Percentiles rank a stretch among this genome's conserved stretches.
Evolutionary conservation across 2,888 invertebrate genomes (phyloP).

Genomic region (Ectemnius continuus): DNA sequence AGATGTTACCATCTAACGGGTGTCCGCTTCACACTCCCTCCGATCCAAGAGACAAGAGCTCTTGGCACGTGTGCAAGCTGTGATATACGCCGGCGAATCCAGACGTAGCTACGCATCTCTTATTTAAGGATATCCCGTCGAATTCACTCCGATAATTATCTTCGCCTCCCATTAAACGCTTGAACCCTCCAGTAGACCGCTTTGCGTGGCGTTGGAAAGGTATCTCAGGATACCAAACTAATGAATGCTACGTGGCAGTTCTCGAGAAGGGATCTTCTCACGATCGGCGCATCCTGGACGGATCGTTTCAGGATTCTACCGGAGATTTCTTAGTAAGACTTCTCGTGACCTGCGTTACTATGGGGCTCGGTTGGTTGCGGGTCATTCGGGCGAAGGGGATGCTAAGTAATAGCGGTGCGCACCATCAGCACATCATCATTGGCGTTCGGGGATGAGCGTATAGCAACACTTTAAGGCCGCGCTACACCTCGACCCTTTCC

Average conservation of each 20-base stretch:
- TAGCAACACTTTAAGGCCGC: constrained; percentile 53
- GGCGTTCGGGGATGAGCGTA: constrained; percentile 27
- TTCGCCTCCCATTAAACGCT: too few relatives aligned
- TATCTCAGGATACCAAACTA: not conserved
- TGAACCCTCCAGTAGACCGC: too few relatives aligned
- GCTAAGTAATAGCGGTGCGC: constrained; percentile 65
- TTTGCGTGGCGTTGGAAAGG: too few relatives aligned
- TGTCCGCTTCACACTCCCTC: constrained; percentile 19
- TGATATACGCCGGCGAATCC: too few relatives aligned
- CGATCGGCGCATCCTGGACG: constrained; percentile 24
- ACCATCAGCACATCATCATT: constrained; percentile 65
- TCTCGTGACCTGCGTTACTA: constrained; percentile 43
- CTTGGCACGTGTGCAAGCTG: too few relatives aligned
- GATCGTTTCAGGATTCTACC: constrained; percentile 27
- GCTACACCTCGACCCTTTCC: constrained; percentile 44
- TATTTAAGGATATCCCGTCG: too few relatives aligned
- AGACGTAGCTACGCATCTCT: too few relatives aligned
- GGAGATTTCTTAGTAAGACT: constrained; percentile 27
- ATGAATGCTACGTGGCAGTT: not conserved
- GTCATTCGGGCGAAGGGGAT: constrained; percentile 35
- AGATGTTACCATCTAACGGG: constrained; percentile 54
- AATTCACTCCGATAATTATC: too few relatives aligned
- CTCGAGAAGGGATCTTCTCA: constrained; percentile 35
- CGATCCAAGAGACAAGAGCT: too few relatives aligned
- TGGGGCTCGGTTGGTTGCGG: constrained; percentile 16